A percentile compares a stretch with the other conserved stretches of the same genome.
These are phyloP conservation scores for Tachyglossus aculeatus DNA, from an alignment of 2,797 vertebrate genomes.

Conservation along the genomic window DNA sequence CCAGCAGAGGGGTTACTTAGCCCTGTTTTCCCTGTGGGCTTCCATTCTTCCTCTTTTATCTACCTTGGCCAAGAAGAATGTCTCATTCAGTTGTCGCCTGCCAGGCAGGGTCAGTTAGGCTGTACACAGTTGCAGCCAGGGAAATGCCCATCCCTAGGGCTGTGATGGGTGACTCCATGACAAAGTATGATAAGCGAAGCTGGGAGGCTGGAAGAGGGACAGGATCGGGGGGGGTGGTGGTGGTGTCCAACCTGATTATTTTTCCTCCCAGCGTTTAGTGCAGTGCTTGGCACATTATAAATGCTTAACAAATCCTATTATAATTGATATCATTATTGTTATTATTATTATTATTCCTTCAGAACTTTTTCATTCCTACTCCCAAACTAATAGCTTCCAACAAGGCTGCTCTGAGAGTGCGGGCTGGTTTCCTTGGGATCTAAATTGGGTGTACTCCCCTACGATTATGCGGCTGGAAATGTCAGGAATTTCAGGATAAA, in stretches of 20 bases:
- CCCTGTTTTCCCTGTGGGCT: conserved; percentile 18
- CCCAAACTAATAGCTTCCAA: too few species aligned
- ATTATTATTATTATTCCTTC: too few species aligned
- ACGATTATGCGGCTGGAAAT: too few species aligned
- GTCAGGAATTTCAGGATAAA: too few species aligned
- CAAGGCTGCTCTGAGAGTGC: too few species aligned
- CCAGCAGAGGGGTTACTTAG: conserved; percentile 11
- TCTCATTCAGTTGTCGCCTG: not conserved
- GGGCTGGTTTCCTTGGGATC: too few species aligned
- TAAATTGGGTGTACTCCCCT: too few species aligned
- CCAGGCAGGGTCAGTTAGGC: not conserved
- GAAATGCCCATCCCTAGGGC: not conserved
- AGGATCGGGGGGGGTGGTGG: too few species aligned
- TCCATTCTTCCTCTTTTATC: not conserved
- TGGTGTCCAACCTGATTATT: not conserved
- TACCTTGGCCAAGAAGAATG: not conserved
- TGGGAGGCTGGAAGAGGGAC: too few species aligned
- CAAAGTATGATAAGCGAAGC: not conserved
- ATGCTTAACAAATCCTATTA: too few species aligned
- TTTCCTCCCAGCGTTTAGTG: not conserved
- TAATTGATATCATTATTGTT: too few species aligned
- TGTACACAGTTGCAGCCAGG: not conserved
- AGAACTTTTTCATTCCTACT: too few species aligned
- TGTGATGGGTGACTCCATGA: fast-evolving
- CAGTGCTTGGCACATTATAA: not conserved